Evolutionary conservation across 1,140 invertebrate genomes (phyloP).

Genomic region (Idris sp.): DNA sequence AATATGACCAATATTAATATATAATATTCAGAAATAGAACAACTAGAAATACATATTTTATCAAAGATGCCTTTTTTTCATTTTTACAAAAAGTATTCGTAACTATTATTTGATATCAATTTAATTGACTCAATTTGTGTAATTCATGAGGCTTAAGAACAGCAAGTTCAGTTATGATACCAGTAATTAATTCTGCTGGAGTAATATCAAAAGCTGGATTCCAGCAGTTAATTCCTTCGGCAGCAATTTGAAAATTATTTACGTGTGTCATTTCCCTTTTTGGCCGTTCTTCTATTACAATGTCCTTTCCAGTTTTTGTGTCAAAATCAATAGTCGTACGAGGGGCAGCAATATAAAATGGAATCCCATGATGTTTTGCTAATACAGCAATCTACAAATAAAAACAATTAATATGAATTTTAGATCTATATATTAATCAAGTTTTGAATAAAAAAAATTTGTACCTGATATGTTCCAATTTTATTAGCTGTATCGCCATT

Average conservation of each 20-base stretch:
- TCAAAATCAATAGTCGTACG: slow-evolving; percentile 93
- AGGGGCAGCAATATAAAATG: slow-evolving; percentile 97
- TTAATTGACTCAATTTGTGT: not conserved
- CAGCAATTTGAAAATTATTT: slow-evolving; percentile 89
- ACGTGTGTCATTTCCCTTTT: slow-evolving; percentile 93
- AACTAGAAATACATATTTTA: not conserved
- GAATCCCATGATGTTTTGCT: slow-evolving; percentile 93
- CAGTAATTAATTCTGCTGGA: slow-evolving; percentile 94
- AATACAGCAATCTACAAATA: slow-evolving; percentile 88
- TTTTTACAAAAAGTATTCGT: not conserved
- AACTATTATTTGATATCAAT: no score
- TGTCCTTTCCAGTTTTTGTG: slow-evolving; percentile 88
- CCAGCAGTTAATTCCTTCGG: slow-evolving; percentile 94
- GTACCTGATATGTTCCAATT: slow-evolving; percentile 97
- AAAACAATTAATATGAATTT: no score
- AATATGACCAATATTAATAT: no score
- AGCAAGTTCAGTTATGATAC: slow-evolving; percentile 96
- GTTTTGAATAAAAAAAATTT: no score
- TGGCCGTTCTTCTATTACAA: slow-evolving; percentile 96
- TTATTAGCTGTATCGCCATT: slow-evolving; percentile 99
- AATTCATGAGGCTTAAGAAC: slow-evolving; percentile 83
- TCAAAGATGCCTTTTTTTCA: no score
- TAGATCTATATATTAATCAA: no score
- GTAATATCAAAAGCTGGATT: slow-evolving; percentile 99
- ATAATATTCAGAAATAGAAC: no score